Evolutionary conservation across 2,113 vertebrate species (phyloP).

Genomic region (Amazona vittata): DNA sequence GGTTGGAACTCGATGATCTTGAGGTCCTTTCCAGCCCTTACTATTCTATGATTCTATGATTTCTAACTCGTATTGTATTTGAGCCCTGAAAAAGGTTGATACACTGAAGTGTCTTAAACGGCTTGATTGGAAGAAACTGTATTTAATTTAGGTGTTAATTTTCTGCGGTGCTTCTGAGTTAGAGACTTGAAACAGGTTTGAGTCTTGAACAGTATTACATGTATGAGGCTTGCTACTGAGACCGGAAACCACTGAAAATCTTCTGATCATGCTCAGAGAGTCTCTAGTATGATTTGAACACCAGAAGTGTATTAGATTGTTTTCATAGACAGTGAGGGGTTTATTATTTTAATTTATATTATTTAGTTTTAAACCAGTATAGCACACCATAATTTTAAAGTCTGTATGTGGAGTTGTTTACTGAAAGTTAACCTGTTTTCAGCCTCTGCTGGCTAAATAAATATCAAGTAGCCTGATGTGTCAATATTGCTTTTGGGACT

Average conservation of each 20-base stretch:
- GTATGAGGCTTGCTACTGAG: not conserved
- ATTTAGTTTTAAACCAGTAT: not conserved
- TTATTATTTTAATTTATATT: not conserved
- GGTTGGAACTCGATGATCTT: no score
- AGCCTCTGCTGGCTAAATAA: not conserved
- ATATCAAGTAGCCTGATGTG: not conserved
- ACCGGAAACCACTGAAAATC: not conserved
- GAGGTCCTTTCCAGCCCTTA: no score
- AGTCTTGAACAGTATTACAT: not conserved
- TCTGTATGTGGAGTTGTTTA: not conserved
- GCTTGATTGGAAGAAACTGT: not conserved
- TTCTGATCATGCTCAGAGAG: not conserved
- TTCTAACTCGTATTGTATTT: not conserved
- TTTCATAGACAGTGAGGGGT: not conserved
- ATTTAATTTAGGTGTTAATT: not conserved
- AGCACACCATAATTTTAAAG: not conserved
- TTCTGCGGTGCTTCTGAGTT: not conserved
- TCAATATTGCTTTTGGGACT: not conserved
- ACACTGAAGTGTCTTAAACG: not conserved
- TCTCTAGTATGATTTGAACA: not conserved
- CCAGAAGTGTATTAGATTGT: not conserved
- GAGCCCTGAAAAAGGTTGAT: not conserved
- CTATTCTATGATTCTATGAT: no score
- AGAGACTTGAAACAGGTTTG: not conserved
- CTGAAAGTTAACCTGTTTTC: not conserved